These are phyloP conservation scores for Glaucidium brasilianum DNA, from an alignment of 2,113 vertebrate genomes.

Conservation along the genomic window DNA sequence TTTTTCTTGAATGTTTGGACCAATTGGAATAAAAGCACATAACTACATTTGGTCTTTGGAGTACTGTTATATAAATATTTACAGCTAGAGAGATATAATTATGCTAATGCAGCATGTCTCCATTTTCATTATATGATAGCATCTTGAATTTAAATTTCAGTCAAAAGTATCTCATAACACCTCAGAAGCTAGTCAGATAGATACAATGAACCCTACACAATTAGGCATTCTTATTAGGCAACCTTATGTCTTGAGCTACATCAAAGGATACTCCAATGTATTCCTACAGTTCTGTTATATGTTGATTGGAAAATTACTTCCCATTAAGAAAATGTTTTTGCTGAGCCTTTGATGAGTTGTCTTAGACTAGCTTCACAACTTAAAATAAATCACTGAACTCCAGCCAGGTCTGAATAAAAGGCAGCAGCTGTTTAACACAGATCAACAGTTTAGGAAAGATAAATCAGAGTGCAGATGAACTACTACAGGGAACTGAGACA, in stretches of 20 bases:
- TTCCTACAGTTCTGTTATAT: neutral
- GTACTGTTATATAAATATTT: slow-evolving; percentile 35
- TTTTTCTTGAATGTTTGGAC: slow-evolving; percentile 9
- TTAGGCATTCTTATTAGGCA: neutral
- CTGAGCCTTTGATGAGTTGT: slow-evolving; percentile 14
- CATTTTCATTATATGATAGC: neutral
- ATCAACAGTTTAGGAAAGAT: neutral
- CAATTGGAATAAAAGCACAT: neutral
- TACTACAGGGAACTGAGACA: neutral
- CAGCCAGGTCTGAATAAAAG: slow-evolving; percentile 5
- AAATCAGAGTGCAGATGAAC: neutral
- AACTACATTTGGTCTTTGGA: neutral
- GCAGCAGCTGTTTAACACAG: slow-evolving; percentile 7
- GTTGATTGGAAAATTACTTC: slow-evolving; percentile 46
- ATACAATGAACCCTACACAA: neutral
- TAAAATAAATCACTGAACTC: neutral
- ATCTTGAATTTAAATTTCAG: slow-evolving; percentile 5
- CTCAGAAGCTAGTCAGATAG: neutral
- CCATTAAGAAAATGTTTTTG: slow-evolving; percentile 29
- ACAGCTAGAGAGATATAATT: slow-evolving; percentile 2
- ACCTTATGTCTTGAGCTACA: neutral
- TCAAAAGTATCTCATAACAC: neutral
- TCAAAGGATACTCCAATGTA: neutral
- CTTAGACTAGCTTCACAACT: neutral
- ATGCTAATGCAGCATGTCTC: slow-evolving; percentile 3